Evolutionary conservation across 2,113 vertebrate species (phyloP).

Genomic region (Brachyhypopomus occidentalis): DNA sequence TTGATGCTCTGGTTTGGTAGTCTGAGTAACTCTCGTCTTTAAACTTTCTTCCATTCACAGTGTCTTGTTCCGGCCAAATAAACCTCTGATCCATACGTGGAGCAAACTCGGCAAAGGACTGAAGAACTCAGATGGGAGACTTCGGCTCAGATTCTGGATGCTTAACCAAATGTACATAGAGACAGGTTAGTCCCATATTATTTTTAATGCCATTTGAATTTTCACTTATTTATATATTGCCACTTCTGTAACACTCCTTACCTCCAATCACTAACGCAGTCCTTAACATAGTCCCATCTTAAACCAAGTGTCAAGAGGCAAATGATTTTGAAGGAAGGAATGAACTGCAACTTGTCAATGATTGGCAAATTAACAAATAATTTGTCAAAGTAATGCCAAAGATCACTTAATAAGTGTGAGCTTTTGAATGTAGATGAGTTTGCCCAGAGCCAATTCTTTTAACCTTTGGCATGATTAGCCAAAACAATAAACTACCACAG

Average conservation of each 20-base stretch:
- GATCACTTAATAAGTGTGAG: conserved; percentile 7
- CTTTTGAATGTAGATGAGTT: conserved; percentile 32
- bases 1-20: conserved; percentile 23
- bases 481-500: conserved; percentile 66
- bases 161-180: too few relatives aligned
- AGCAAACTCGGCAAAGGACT: too few relatives aligned
- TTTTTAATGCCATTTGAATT: conserved; percentile 65
- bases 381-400: background rate
- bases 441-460: conserved; percentile 65
- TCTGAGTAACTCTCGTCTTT: too few relatives aligned
- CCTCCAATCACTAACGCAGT: background rate
- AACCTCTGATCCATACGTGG: too few relatives aligned
- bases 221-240: background rate
- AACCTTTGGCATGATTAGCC: conserved; percentile 78
- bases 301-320: background rate
- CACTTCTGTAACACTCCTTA: background rate
- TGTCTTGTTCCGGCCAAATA: too few relatives aligned
- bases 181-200: conserved; percentile 61
- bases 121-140: too few relatives aligned
- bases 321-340: background rate
- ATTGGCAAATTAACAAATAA: too few relatives aligned
- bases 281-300: background rate
- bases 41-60: too few relatives aligned
- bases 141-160: conserved; percentile 11
- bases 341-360: background rate